Percentiles rank a stretch among this genome's conserved stretches.
These are phyloP conservation scores for Epizoanthus illoricatus DNA, from an alignment of 92 coral and sea anemone species.

Conservation along the genomic window DNA sequence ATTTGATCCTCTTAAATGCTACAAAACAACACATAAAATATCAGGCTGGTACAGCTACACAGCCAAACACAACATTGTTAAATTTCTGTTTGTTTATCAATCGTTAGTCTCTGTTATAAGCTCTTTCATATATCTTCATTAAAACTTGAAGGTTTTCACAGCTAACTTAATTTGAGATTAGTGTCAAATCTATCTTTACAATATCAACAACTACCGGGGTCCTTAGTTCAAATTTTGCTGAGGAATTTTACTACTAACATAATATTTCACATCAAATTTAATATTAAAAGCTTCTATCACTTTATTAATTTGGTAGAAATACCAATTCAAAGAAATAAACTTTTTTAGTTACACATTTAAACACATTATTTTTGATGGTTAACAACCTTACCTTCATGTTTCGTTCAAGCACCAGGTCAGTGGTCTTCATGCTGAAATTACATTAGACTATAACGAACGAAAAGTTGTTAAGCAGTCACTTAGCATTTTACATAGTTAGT, in stretches of 20 bases:
- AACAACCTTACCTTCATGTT: slow-evolving; percentile 19
- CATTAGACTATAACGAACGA: neutral
- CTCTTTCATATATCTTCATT: neutral
- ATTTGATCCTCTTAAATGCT: slow-evolving; percentile 14
- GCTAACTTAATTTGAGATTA: neutral
- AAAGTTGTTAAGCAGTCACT: neutral
- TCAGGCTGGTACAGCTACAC: no score
- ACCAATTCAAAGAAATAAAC: neutral
- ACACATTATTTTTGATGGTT: neutral
- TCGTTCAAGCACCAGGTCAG: slow-evolving; percentile 6
- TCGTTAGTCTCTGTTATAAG: neutral
- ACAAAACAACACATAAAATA: neutral
- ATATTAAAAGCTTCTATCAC: neutral
- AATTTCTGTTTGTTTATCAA: neutral
- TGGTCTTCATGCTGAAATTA: slow-evolving; percentile 32
- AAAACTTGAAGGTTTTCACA: neutral
- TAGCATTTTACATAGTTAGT: neutral
- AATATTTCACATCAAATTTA: neutral
- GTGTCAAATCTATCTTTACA: neutral
- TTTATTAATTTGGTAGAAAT: neutral
- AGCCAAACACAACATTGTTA: neutral
- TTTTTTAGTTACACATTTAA: slow-evolving; percentile 9
- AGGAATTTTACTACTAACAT: slow-evolving; percentile 5
- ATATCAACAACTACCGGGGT: neutral
- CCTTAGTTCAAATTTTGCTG: neutral